A percentile compares a stretch with the other conserved stretches of the same genome.
These are phyloP conservation scores for Sebastes miniatus DNA, from an alignment of 2,797 vertebrate species.

Conservation along the genomic window DNA sequence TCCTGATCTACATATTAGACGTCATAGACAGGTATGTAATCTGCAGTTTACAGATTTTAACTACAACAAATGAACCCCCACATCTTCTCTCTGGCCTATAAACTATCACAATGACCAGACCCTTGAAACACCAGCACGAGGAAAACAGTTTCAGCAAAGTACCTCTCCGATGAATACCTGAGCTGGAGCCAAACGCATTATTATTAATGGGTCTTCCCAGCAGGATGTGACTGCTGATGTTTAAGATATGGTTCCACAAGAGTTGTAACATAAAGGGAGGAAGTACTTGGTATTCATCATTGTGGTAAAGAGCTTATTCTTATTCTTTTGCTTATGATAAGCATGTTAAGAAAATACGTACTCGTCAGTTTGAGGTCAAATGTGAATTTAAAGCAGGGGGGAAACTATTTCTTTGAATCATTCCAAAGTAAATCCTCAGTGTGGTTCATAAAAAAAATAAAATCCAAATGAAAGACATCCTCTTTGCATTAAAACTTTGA, in stretches of 20 bases:
- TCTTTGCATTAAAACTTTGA: background rate
- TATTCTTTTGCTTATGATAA: background rate
- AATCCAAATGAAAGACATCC: background rate
- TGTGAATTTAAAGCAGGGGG: background rate
- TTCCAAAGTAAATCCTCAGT: background rate
- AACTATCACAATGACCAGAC: background rate
- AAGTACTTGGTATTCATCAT: slow-evolving; percentile 1
- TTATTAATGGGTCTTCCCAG: background rate
- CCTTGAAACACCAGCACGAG: background rate
- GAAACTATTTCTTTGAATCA: background rate
- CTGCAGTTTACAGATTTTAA: background rate
- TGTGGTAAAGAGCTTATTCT: background rate
- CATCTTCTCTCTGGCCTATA: background rate
- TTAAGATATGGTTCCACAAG: background rate
- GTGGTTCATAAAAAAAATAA: background rate
- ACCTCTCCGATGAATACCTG: background rate
- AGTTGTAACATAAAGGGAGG: background rate
- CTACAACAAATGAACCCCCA: background rate
- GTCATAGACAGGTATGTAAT: background rate
- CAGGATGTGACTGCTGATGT: slow-evolving; percentile 23
- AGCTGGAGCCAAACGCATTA: slow-evolving; percentile 11
- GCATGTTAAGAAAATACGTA: background rate
- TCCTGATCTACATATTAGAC: background rate
- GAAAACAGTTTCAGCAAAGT: background rate
- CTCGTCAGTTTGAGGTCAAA: background rate